Base-by-base conservation (phyloP, 2,113 vertebrate species). In the Leucoraja erinaceus region DNA sequence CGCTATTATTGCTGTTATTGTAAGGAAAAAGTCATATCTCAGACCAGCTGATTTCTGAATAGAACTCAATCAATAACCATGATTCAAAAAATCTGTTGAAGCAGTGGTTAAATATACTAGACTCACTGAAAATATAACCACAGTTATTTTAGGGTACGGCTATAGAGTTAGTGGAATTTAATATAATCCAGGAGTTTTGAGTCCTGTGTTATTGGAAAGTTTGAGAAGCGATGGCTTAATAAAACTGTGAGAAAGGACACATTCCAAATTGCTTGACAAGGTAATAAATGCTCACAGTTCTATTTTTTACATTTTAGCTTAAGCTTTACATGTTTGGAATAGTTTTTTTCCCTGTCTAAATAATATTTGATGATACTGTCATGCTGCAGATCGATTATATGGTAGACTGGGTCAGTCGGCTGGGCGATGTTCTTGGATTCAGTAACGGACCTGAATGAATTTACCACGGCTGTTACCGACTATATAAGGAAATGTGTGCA, bases 251-350 rank as follows among this genome's bases (percentile, higher is more conserved):
- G 20, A 14, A 90, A 38, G 33, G 68, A 90, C 63, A 70, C 38
- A 90, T 90, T 90, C 6, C 88, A 70, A 90, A 90, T 90, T 66
- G 31, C n/a, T 90, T 68, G 84, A 90, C 84, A 61, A 90, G 61
- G 28, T 20, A 20, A 72, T 16, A 72, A 33, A 90, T 38, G 63
- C 61, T 33, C 61, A n/a, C 33, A 59, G 56, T 61, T 61, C 56
- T 38, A 61, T 70, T 31, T 90, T 70, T 70, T 38, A 47, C 20
- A 70, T 90, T 38, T 68, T 70, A 70, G 22, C 20, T 90, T 63
- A 90, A 90, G 88, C 88, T 38, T 90, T 70, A 3, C 88, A 90
- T 20, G 25, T 90, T 54, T 70, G 31, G 66, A 70, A 70, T 33
- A 33, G 59, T 25, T 90, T 90, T 90, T 68, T 47, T 68, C 11